phyloP scores from a whole-genome alignment of 1,140 invertebrate species.

The Platyscapa corneri region DNA sequence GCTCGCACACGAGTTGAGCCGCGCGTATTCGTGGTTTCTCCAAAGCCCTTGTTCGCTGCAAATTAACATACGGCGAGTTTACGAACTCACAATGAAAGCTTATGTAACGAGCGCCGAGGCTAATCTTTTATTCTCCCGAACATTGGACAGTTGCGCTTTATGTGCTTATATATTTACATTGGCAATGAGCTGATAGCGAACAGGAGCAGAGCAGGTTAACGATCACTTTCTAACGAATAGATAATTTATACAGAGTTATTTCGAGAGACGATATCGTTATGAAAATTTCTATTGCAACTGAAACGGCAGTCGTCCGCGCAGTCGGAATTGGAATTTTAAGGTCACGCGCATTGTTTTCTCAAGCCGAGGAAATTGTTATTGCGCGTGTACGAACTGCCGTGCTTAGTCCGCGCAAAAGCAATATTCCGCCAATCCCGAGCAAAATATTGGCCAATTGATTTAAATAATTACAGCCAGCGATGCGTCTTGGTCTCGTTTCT shows the following conservation, averaged over 20 bases:
- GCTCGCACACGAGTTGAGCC: neutral
- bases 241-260: neutral
- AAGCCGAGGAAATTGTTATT: too few species aligned
- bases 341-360: too few species aligned
- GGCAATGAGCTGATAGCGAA: neutral
- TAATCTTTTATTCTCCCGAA: neutral
- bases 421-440: too few species aligned
- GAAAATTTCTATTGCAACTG: too few species aligned
- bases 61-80: neutral
- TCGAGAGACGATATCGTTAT: neutral
- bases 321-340: too few species aligned
- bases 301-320: too few species aligned
- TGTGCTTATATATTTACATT: neutral
- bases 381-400: too few species aligned
- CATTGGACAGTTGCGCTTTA: neutral
- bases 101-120: neutral
- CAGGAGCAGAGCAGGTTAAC: neutral
- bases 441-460: too few species aligned
- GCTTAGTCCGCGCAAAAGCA: too few species aligned
- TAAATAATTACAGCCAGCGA: too few species aligned
- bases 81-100: neutral
- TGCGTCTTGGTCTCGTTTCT: neutral
- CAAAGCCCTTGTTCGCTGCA: neutral
- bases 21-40: neutral
- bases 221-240: neutral